Base-by-base conservation (phyloP, 1,140 invertebrate species). In the Bombus sylvicola region DNA sequence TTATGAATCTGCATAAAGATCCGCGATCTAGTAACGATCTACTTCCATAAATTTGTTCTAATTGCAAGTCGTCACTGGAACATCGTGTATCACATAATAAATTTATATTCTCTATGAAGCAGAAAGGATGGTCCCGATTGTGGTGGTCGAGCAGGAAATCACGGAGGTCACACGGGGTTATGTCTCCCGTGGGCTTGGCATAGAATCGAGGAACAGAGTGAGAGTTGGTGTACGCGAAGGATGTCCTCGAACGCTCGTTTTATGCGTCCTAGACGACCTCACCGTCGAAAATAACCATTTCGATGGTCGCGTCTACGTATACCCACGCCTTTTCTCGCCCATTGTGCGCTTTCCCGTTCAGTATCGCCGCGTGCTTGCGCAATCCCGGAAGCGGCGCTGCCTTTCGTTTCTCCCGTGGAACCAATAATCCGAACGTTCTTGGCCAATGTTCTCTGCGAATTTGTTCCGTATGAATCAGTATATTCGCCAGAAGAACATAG, bases 251-350 rank as follows among this genome's bases (percentile, higher is more conserved):
- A 82, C 73, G 91, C 89, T 93, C 92, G 91, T 93, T 94, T 94
- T 91, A 94, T 92, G 92, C 92, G 93, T 94, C 93, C 94, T 94
- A 92, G 89, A 87, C 93, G 93, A 93, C 94, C 94, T 94, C 91
- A 93, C 84, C 87, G 92, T 93, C 93, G 91, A 94, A 94, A 94
- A 94, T 94, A 94, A 94, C 92, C 92, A 92, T 92, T 94, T 94
- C 89, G 88, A 89, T 79, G 85, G 64, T 80, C 71, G 74, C 31
- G 37, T n/a, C 76, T 57, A 68, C 37, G 37, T n/a, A 31, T 74
- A 76, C 72, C 57, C 59, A 74, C 81, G 72, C 71, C 68, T 76
- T 80, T 69, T 64, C 74, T 69, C 37, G 43, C n/a, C 79, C 84
- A 81, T 89, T 89, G 66, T 81, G 41, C 68, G 47, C 77, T 87